Base-by-base conservation (phyloP, 1,140 invertebrate genomes). In the Zaprionus nigranus region DNA sequence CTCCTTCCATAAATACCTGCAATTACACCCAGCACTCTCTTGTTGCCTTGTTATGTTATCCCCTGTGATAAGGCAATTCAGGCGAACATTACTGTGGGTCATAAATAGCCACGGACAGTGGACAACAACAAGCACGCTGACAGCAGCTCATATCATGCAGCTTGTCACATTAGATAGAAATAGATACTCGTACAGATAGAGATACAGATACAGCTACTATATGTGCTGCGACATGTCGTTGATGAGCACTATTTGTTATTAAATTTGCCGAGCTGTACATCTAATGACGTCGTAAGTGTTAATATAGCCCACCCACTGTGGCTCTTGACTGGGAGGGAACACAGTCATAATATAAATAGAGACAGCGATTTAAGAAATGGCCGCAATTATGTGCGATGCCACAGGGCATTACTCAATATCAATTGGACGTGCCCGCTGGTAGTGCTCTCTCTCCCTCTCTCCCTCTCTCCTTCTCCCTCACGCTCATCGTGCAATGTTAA, bases 231-330 rank as follows among this genome's bases (percentile, higher is more conserved):
- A 67, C 81, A 75, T 71, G 17, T 58, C 40, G 30, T 59, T 84
- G 82, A 84, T 78, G 69, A 82, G 67, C 78, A 78, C 74, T 65
- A 71, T 81, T 81, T 78, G 74, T 85, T 84, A 81, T 81, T 84
- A 85, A 68, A 81, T 78, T 68, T 43, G 54, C 38, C 22, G 58
- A 43, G 38, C 46, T 62, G 34, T 68, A 54, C 36, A 17, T 22
- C 68, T 40, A 78, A 81, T 74, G 79, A 67, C 75, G 80, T 51
- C 61, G 40, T 57, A 54, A 63, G 36, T 63, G 71, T 67, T 77
- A 62, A 77, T 73, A 67, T 68, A 68, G 28, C 26, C 51, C 30
- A 34, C 3, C 30, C 28, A 56, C 28, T 9, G 7, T 30, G 72
- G 17, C 12, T 9, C 30, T 34, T 3, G 30, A 11, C 9, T 34